Base-by-base conservation (phyloP, 2,888 invertebrate genomes). In the Drosophila parthenogenetica region DNA sequence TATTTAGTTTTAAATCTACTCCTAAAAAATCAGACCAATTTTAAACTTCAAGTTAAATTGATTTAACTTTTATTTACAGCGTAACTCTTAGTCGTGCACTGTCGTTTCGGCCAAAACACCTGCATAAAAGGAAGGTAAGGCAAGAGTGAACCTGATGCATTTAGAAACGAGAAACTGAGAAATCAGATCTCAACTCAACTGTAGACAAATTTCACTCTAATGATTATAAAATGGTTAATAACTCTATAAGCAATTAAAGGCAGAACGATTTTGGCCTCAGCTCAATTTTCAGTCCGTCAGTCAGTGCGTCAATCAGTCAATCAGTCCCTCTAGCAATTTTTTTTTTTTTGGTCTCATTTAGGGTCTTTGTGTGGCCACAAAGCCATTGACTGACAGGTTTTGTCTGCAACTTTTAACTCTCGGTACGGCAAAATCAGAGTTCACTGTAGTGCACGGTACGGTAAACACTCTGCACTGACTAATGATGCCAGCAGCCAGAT, bases 171-270 rank as follows among this genome's bases (percentile, higher is more conserved):
- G 29, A 37, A 22, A 40, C 29, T 16, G 40, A 48, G 46, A 59
- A 59, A 59, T 49, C 49, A 29, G 49, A 59, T 40, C 58, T 59
- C 29, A 3, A 14, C 16, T 5, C 37, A 42, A 45, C 10, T 46
- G 49, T 10, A 58, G 58, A 63, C 51, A 71, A 61, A 71, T 59
- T 70, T 70, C 60, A 16, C 37, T 54, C 66, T 69, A 75, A 73
- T 75, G 75, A 73, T 73, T 66, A 61, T 49, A 46, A 76, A 79
- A 81, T 74, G 64, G 67, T 74, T 82, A 82, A 82, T 82, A 82
- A 82, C 81, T 82, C 82, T 79, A 85, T 81, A 77, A 77, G 86
- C 79, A 79, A 82, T 82, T 82, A 77, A 62, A 60, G 68, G 67
- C 64, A 67, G 45, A 64, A 55, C 71, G 50, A 67, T 59, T 64